Evolutionary conservation across 2,113 vertebrate species (phyloP), one percentile per base, ranked within the genome.

Genomic region (Vulpes lagopus): DNA sequence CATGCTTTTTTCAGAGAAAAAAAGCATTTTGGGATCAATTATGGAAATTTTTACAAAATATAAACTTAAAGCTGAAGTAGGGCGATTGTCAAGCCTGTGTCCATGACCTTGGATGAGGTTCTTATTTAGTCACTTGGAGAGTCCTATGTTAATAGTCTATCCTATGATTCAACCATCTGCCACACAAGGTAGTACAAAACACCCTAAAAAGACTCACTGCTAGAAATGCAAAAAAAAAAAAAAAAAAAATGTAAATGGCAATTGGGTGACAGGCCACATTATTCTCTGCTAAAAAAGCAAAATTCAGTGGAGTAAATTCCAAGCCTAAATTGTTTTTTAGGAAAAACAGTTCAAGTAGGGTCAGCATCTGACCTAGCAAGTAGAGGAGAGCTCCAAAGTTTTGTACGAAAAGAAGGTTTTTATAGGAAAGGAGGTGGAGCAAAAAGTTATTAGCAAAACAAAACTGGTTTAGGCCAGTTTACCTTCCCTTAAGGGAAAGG

Each of bases 1-100:
- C 57, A 84, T 25, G 43, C 7, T 73, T 89, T 89, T 84, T 85
- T 32, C 17, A 62, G 12, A 30, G 25, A 38, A 17, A 76, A 84
- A 65, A 78, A n/a, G 57, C 74, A 51, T 32, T 67, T 89, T 91
- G 78, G 82, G 20, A 79, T 88, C 17, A 30, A 51, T 81, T 9
- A 64, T 60, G 67, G 57, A 97, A 97, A 92, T 17, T 59, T 94
- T 64, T 90, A 30, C 19, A 35, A 82, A 96, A 69, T 43, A 78
- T 59, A 87, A 76, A 95, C 11, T 51, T 71, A 85, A 97, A 97
- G 17, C 27, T 79, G 78, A 95, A 32, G 49, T 12, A 51, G 49
- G 4, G 25, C 76, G 84, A 6, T 23, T 43, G 23, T 85, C 84
- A 84, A 62, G 11, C 7, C 49, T 93, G 10, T 5, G 8, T 23